Base-by-base conservation (phyloP, 2,797 vertebrate species). In the Odontamblyopus rebecca region DNA sequence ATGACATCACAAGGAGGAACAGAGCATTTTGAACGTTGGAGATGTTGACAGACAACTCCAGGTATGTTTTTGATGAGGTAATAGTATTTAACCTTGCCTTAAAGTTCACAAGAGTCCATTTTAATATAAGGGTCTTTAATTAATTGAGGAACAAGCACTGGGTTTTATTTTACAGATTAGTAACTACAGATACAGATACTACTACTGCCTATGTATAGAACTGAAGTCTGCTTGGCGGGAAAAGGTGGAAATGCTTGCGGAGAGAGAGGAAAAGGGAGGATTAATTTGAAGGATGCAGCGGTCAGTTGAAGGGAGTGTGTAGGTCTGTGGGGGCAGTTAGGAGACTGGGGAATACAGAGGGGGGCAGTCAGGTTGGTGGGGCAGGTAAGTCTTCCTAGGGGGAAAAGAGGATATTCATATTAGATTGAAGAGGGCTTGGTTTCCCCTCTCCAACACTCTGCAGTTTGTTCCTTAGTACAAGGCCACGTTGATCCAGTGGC, bases 401-500 rank as follows among this genome's bases (percentile, higher is more conserved):
- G 77, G 61, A 73, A 77, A 76, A 77, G 61, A 38, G 61, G 60
- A 72, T 78, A 75, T 82, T 73, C 75, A 75, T 70, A 73, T 75
- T 84, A 79, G 84, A 78, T 38, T 57, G 68, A 77, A 82, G 15
- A 18, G 76, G 82, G 82, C 67, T 72, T 72, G 30, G 69, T 91
- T 91, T 92, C 88, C 89, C 84, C 84, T 76, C 80, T 72, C 71
- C 75, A 92, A 95, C 93, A 95, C 93, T 91, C 89, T 78, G 73
- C 76, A 82, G 84, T 89, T 93, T 94, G 93, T 93, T 89, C 84
- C 61, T 68, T 56, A 81, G 86, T 83, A 94, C 92, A 94, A 94
- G 90, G 89, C 82, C 80, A 89, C 86, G 86, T 93, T 95, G 89
- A 93, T 91, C 62, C 63, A 32, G 70, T 11, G 8, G 67, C 8